Conservation (phyloP, 2,797 vertebrate genomes). For the Pangasius djambal region DNA sequence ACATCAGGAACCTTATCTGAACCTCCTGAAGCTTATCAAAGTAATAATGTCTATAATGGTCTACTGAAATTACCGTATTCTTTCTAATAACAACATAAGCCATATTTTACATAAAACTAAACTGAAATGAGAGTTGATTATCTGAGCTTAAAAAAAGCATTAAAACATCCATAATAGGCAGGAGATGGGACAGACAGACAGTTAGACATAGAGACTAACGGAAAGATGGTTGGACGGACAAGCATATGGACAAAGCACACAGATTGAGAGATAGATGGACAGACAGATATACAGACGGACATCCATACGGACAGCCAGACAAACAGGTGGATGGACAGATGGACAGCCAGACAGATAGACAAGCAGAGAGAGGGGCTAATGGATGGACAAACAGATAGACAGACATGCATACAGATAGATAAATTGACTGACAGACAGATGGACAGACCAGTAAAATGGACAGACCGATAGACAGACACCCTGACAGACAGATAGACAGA, state of each 20-base stretch:
- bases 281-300: not conserved
- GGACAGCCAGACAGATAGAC: not conserved
- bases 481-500: too few relatives aligned
- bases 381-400: not conserved
- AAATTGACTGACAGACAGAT: not conserved
- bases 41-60: not conserved
- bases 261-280: not conserved
- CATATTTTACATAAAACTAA: not conserved
- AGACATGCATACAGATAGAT: not conserved
- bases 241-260: not conserved
- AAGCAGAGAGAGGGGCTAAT: not conserved
- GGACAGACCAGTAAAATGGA: not conserved
- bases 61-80: too few relatives aligned
- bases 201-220: not conserved
- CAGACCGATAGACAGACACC: too few relatives aligned
- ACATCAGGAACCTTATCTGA: slow-evolving; percentile 52
- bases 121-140: not conserved
- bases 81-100: not conserved
- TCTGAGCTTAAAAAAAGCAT: not conserved
- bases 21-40: slow-evolving; percentile 4
- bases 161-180: not conserved
- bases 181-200: not conserved
- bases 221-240: not conserved
- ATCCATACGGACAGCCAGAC: not conserved
- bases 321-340: not conserved